Percentiles rank a stretch among this genome's conserved stretches.
phyloP scores from a whole-genome alignment of 2,797 vertebrate genomes.

The Sus cebifrons region DNA sequence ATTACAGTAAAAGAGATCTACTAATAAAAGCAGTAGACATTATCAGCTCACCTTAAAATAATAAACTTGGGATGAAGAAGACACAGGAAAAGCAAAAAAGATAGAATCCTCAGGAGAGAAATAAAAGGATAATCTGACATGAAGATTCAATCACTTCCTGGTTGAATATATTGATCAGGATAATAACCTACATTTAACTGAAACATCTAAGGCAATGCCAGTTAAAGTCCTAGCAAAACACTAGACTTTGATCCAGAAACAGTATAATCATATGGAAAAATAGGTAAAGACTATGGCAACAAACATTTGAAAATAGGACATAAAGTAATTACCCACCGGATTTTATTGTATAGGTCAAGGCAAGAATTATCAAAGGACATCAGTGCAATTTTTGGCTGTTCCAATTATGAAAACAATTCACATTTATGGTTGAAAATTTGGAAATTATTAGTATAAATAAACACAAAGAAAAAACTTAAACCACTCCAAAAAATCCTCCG shows the following conservation, averaged over 20 bases:
- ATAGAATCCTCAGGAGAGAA: neutral
- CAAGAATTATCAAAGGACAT: neutral
- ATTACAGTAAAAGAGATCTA: neutral
- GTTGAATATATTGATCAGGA: neutral
- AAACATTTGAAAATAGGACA: neutral
- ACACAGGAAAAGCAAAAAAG: neutral
- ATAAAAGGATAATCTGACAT: neutral
- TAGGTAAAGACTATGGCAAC: neutral
- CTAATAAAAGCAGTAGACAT: neutral
- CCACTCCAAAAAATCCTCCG: neutral
- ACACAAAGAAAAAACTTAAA: neutral
- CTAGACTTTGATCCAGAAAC: neutral
- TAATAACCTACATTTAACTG: neutral
- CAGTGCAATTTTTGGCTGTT: neutral
- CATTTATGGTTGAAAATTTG: neutral
- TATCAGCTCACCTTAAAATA: conserved; percentile 44
- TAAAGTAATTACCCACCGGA: neutral
- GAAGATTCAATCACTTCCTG: neutral
- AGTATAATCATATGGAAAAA: neutral
- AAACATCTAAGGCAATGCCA: conserved; percentile 23
- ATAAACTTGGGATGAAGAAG: neutral
- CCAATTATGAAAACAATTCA: neutral
- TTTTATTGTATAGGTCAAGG: neutral
- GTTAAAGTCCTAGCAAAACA: conserved; percentile 27
- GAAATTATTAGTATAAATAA: neutral